phyloP scores from a whole-genome alignment of 2,113 vertebrate genomes.

The Zosterops pallidus region DNA sequence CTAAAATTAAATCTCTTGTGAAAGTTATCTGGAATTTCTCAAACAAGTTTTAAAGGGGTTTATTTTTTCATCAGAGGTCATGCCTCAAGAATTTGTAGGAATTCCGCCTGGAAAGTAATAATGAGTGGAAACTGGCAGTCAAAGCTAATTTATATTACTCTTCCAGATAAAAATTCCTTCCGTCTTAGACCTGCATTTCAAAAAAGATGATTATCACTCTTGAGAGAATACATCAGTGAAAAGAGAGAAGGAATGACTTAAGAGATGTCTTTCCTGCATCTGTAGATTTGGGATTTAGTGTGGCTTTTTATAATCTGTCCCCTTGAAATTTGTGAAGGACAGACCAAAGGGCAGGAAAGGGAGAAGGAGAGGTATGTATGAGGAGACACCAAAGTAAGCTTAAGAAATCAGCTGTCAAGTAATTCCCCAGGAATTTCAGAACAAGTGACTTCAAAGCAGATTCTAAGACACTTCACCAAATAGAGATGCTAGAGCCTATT shows the following conservation, averaged over 20 bases:
- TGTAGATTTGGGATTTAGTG: constrained; percentile 25
- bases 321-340: constrained; percentile 46
- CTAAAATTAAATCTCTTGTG: constrained; percentile 85
- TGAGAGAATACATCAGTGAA: constrained; percentile 81
- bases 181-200: constrained; percentile 89
- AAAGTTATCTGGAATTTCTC: constrained; percentile 89
- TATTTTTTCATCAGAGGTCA: constrained; percentile 86
- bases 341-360: background rate
- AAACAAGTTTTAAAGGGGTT: constrained; percentile 84
- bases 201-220: constrained; percentile 87
- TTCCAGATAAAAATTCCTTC: constrained; percentile 97
- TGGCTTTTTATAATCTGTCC: constrained; percentile 33
- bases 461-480: background rate
- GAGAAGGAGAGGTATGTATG: background rate
- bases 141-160: constrained; percentile 86
- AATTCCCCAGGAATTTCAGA: background rate
- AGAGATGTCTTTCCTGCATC: constrained; percentile 63
- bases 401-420: background rate
- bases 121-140: constrained; percentile 93
- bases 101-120: constrained; percentile 92
- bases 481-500: background rate
- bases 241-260: constrained; percentile 74
- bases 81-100: constrained; percentile 87
- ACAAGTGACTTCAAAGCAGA: background rate
- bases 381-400: background rate